A percentile compares a stretch with the other conserved stretches of the same genome.
phyloP scores from a whole-genome alignment of 2,797 vertebrate genomes.

The Pipistrellus kuhlii region DNA sequence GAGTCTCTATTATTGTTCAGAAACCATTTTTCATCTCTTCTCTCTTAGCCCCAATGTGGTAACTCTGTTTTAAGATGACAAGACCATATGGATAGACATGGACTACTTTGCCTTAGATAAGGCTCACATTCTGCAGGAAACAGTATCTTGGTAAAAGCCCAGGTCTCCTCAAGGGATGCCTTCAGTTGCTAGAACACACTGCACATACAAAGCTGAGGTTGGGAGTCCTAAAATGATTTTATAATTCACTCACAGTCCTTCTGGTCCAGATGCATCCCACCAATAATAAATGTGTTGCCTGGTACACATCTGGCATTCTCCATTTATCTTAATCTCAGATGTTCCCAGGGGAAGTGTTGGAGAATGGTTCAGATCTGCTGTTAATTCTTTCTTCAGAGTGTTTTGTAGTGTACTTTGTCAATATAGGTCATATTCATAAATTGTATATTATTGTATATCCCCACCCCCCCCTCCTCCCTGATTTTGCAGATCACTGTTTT shows the following conservation, averaged over 20 bases:
- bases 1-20: not conserved
- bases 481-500: constrained; percentile 9
- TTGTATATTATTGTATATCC: not conserved
- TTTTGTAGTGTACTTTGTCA: constrained; percentile 30
- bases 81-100: not conserved
- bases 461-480: not conserved
- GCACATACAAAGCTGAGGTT: not conserved
- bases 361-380: not conserved
- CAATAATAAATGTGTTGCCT: not conserved
- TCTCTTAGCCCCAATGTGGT: not conserved
- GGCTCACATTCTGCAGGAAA: not conserved
- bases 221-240: not conserved
- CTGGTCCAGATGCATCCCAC: not conserved
- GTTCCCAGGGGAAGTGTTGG: not conserved
- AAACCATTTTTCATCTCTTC: not conserved
- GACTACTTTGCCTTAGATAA: not conserved
- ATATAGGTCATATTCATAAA: not conserved
- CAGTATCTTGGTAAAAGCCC: not conserved
- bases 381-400: constrained; percentile 23
- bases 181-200: not conserved
- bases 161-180: not conserved
- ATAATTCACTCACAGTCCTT: not conserved
- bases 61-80: not conserved
- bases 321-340: not conserved
- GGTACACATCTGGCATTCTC: not conserved